Base-by-base conservation (phyloP, 2,888 invertebrate genomes). In the Meganola albula region DNA sequence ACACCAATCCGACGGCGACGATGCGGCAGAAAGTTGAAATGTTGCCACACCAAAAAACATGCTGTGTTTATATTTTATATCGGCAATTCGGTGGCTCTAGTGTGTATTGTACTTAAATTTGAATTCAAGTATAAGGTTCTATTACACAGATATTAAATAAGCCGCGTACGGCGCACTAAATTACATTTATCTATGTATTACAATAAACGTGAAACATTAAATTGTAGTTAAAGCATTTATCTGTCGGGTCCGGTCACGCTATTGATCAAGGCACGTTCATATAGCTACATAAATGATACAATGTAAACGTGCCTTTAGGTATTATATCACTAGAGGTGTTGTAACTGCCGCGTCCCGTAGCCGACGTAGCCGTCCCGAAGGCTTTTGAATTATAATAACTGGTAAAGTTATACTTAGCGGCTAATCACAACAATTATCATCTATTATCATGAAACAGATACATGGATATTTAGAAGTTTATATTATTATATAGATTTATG, bases 221-320 rank as follows among this genome's bases (percentile, higher is more conserved):
- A 74, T 69, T 64, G 60, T 85, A 84, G 71, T 84, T 85, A 85
- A 84, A 84, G 84, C 84, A 82, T 84, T 82, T 73, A 57, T 71
- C 49, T 72, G 76, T 73, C 72, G 64, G 63, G 46, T 50, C 59
- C 74, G 68, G 66, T 60, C 53, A 70, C 59, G 60, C 57, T 30
- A 24, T n/a, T n/a, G 44, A 50, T 40, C 41, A 37, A 37, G 40
- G 40, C n/a, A n/a, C n/a, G n/a, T n/a, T n/a, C n/a, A n/a, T n/a
- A n/a, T 29, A 29, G 16, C 24, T 10, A 23, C 32, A 22, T 30
- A 23, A 8, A 35, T 41, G 31, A 39, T 9, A n/a, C 13, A n/a
- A 12, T 12, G 2, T 13, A 14, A 14, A 13, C 13, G 30, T 35
- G 25, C n/a, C n/a, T n/a, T n/a, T n/a, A n/a, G 32, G 27, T 27